phyloP scores from a whole-genome alignment of 2,888 invertebrate genomes.

The Globia sparganii region DNA sequence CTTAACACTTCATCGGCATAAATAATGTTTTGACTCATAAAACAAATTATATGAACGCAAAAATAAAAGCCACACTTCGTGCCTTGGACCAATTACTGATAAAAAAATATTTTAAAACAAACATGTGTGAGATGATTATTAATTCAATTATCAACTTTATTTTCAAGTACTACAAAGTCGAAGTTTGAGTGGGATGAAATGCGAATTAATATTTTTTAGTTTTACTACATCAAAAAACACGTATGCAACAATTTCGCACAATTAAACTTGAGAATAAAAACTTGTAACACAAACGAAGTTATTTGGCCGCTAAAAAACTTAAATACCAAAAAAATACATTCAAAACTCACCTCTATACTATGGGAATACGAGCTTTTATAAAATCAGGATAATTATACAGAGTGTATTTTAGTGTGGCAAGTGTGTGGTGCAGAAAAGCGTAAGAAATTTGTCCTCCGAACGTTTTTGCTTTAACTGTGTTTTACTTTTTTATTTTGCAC shows the following conservation, averaged over 20 bases:
- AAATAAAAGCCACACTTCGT: conserved; percentile 61
- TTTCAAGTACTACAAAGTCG: background rate
- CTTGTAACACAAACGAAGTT: conserved; percentile 72
- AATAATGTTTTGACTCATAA: conserved; percentile 59
- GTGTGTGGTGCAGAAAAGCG: conserved; percentile 80
- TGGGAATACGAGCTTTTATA: background rate
- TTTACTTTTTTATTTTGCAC: conserved; percentile 75
- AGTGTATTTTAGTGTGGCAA: conserved; percentile 29
- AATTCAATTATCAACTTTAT: conserved; percentile 30
- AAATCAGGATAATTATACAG: background rate
- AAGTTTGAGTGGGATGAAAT: background rate
- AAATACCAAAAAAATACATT: conserved; percentile 18
- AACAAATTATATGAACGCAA: conserved; percentile 59
- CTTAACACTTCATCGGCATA: conserved; percentile 49
- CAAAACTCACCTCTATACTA: conserved; percentile 26
- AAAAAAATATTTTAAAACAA: conserved; percentile 47
- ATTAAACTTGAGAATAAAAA: conserved; percentile 86
- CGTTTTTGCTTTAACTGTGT: conserved; percentile 74
- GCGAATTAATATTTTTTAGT: conserved; percentile 52
- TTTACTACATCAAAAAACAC: conserved; percentile 75
- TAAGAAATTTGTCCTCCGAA: conserved; percentile 87
- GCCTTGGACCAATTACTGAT: conserved; percentile 70
- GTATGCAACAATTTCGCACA: conserved; percentile 87
- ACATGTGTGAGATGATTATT: background rate
- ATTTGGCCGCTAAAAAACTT: conserved; percentile 24